Percentiles rank a stretch among this genome's conserved stretches.
Evolutionary conservation across 2,888 invertebrate species (phyloP).

Genomic region (Trichogramma evanescens): DNA sequence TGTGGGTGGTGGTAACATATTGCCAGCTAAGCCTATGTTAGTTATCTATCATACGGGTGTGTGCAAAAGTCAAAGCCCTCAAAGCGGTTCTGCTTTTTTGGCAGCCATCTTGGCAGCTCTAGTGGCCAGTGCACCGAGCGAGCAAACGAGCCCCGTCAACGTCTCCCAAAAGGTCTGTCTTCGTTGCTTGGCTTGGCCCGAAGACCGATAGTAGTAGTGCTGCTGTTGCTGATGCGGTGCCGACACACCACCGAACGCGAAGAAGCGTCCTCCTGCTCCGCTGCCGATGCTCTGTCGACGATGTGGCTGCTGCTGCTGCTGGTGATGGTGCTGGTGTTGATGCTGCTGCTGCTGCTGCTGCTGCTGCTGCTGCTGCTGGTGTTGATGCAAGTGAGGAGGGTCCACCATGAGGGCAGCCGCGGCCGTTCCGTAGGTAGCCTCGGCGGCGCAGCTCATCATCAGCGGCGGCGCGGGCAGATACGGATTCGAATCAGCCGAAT

Average conservation of each 20-base stretch:
- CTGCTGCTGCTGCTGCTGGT: too few relatives aligned
- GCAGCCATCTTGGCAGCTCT: slow-evolving; percentile 45
- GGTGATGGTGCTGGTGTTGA: neutral
- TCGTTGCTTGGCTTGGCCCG: slow-evolving; percentile 13
- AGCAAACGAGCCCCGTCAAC: slow-evolving; percentile 47
- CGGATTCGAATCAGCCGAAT: slow-evolving; percentile 7
- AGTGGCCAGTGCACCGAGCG: slow-evolving; percentile 46
- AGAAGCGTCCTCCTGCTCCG: neutral
- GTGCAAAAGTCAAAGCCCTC: slow-evolving; percentile 16
- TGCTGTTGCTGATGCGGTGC: neutral
- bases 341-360: neutral
- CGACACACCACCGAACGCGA: neutral
- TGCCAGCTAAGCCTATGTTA: too few relatives aligned
- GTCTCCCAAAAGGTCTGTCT: slow-evolving; percentile 46
- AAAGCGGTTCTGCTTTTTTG: slow-evolving; percentile 36
- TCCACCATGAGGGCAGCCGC: neutral
- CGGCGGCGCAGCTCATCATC: neutral
- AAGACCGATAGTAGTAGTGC: slow-evolving; percentile 26
- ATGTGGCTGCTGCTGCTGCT: neutral
- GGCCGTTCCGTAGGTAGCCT: neutral
- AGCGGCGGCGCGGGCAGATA: slow-evolving; percentile 20
- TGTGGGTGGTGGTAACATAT: too few relatives aligned
- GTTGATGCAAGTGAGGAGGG: neutral
- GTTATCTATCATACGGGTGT: too few relatives aligned
- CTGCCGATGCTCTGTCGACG: neutral